These are phyloP conservation scores for Tiliqua scincoides DNA, from an alignment of 2,113 vertebrate genomes.

Conservation along the genomic window DNA sequence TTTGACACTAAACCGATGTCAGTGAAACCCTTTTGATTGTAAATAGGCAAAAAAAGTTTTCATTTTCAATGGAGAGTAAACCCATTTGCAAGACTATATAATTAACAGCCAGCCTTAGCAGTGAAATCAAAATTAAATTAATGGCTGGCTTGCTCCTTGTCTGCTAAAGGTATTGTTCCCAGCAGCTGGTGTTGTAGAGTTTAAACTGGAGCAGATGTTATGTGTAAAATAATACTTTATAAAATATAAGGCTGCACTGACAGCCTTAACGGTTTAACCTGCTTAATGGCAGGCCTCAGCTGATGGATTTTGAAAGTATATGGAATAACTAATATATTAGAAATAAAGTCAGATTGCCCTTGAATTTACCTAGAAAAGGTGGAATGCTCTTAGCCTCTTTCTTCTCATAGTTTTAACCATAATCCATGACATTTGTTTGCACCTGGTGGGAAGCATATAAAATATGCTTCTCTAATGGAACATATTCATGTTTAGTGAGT, in stretches of 20 bases:
- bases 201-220: slow-evolving; percentile 15
- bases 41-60: background rate
- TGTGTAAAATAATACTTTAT: slow-evolving; percentile 20
- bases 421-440: slow-evolving; percentile 66
- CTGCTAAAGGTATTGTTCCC: slow-evolving; percentile 41
- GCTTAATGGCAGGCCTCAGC: slow-evolving; percentile 28
- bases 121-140: slow-evolving; percentile 54
- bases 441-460: slow-evolving; percentile 70
- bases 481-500: slow-evolving; percentile 77
- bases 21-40: fast-evolving
- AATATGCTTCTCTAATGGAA: slow-evolving; percentile 79
- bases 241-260: background rate
- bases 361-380: slow-evolving; percentile 49
- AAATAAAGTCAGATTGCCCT: slow-evolving; percentile 53
- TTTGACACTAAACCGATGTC: background rate
- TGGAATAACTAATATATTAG: background rate
- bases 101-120: slow-evolving; percentile 36
- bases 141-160: slow-evolving; percentile 32
- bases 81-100: slow-evolving; percentile 33
- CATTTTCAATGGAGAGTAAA: background rate
- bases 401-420: slow-evolving; percentile 63
- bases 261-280: slow-evolving; percentile 47
- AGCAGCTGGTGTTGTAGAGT: slow-evolving; percentile 17
- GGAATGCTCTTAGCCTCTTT: slow-evolving; percentile 58
- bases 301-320: background rate